Evolutionary conservation across 2,888 invertebrate species (phyloP), one percentile per base, ranked within the genome.

Genomic region (Parthenolecanium corni): DNA sequence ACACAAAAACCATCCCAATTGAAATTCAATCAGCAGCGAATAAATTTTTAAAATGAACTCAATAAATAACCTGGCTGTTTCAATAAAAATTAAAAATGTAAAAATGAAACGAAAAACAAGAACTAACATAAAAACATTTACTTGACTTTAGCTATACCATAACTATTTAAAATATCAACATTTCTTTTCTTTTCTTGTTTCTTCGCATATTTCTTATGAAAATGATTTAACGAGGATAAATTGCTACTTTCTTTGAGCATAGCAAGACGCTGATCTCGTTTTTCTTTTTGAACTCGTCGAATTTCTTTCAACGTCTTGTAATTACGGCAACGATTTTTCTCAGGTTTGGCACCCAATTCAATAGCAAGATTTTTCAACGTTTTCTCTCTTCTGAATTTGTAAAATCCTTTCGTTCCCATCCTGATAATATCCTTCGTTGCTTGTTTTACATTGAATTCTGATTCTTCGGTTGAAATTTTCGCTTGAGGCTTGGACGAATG

Each of bases 321-420:
- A 63, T 63, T 63, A 38, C 53, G 52, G 31, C 5, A 31, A 14
- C 51, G 52, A n/a, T 44, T 52, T 23, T 47, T 53, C 5, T 31
- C 23, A 4, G 63, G 63, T 21, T 63, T 63, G 14, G 63, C 63
- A 31, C 63, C 63, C 12, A 63, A 36, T 53, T 63, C 63, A n/a
- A 63, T 25, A 20, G 63, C 63, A 1, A 53, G 16, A 2, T 18
- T 31, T 46, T 23, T 47, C 47, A 63, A 23, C 3, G 52, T 38
- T 47, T 53, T 63, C 1, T 63, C 63, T 21, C 38, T 52, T 16
- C 46, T 38, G 31, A 23, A 42, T 21, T 47, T 24, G n/a, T 31
- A 53, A 42, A 63, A 63, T 24, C 63, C 63, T n/a, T 42, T 20
- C 12, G 31, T 31, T 21, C 52, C 63, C 2, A 63, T 31, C 31